Percentiles rank a stretch among this genome's conserved stretches.
Evolutionary conservation across 2,888 invertebrate genomes (phyloP).

Genomic region (Ischnus inquisitorius): DNA sequence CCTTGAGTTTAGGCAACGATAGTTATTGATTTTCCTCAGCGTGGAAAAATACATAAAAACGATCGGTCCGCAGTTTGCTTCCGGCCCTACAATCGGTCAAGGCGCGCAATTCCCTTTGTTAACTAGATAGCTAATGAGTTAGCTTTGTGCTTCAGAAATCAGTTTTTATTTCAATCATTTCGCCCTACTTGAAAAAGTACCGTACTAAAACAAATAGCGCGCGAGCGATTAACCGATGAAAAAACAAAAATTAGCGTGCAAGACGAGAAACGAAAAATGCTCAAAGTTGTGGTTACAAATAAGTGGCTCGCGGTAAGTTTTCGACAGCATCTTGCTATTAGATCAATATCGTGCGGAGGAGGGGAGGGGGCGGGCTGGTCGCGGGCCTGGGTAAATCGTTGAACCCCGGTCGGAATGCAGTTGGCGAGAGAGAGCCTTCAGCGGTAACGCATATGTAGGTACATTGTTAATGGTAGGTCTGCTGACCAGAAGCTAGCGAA

Average conservation of each 20-base stretch:
- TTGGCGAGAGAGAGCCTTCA: conserved; percentile 68
- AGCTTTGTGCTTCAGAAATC: too few relatives aligned
- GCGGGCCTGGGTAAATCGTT: conserved; percentile 73
- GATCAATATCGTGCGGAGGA: conserved; percentile 50
- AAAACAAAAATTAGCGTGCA: neutral
- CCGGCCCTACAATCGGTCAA: too few relatives aligned
- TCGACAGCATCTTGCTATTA: conserved; percentile 27
- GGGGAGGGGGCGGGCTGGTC: neutral
- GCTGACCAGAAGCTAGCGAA: conserved; percentile 61
- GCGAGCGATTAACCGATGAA: too few relatives aligned
- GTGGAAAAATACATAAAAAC: too few relatives aligned
- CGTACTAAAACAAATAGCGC: too few relatives aligned
- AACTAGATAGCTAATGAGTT: too few relatives aligned
- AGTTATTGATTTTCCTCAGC: too few relatives aligned
- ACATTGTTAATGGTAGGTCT: conserved; percentile 76
- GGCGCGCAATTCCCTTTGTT: too few relatives aligned
- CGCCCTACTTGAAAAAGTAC: too few relatives aligned
- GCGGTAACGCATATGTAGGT: conserved; percentile 74
- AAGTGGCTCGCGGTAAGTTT: conserved; percentile 42
- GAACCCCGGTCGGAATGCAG: conserved; percentile 70
- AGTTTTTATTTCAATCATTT: too few relatives aligned
- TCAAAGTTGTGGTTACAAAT: conserved; percentile 8
- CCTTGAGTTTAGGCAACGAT: too few relatives aligned
- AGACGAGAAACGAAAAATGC: neutral
- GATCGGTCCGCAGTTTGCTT: too few relatives aligned